These are phyloP conservation scores for Carassius gibelio DNA, from an alignment of 2,113 vertebrate genomes.

Conservation along the genomic window DNA sequence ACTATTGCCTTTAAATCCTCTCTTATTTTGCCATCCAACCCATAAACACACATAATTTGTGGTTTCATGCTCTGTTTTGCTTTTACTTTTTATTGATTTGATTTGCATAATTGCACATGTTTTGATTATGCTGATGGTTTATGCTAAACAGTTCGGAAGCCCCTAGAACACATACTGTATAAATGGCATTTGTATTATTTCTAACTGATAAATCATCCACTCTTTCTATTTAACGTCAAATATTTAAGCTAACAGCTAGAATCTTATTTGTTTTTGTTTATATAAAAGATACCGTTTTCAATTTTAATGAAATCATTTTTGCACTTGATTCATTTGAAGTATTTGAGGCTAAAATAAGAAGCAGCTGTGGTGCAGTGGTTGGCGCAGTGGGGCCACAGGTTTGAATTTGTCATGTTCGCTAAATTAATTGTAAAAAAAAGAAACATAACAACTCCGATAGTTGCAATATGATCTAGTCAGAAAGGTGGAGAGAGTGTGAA, in stretches of 20 bases:
- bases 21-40: neutral
- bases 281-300: conserved; percentile 1
- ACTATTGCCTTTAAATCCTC: conserved; percentile 17
- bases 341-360: neutral
- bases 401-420: conserved; percentile 58
- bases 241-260: neutral
- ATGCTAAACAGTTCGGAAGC: neutral
- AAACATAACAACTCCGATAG: neutral
- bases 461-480: conserved; percentile 21
- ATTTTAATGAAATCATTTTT: neutral
- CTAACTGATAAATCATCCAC: neutral
- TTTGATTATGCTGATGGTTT: conserved; percentile 36
- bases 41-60: conserved; percentile 1
- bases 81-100: conserved; percentile 36
- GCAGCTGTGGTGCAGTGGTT: neutral
- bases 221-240: neutral
- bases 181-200: conserved; percentile 44
- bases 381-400: conserved; percentile 1
- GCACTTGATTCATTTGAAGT: neutral
- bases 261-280: neutral
- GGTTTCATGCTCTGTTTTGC: conserved; percentile 29
- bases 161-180: conserved; percentile 8
- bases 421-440: neutral
- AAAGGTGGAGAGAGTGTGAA: conserved; percentile 53
- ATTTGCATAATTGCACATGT: conserved; percentile 40